Evolutionary conservation across 2,888 invertebrate species (phyloP), one percentile per base, ranked within the genome.

Genomic region (Plagiodera versicolora): DNA sequence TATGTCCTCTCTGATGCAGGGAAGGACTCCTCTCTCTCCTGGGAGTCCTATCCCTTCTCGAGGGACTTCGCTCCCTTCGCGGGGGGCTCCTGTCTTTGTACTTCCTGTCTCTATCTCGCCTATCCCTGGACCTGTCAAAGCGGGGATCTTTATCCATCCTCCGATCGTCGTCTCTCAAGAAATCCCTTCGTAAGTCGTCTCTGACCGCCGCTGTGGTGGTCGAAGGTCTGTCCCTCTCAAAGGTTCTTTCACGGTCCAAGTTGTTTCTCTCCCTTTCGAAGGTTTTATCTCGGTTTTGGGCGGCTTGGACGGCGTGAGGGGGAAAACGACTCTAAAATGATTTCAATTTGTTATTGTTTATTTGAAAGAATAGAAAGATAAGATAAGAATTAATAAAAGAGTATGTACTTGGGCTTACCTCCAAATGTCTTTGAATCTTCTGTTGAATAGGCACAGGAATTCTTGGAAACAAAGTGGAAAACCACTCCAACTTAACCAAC

Each of bases 371-470:
- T n/a, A n/a, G n/a, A n/a, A n/a, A n/a, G n/a, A n/a, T n/a, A n/a
- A n/a, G n/a, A n/a, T n/a, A n/a, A n/a, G n/a, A n/a, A n/a, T n/a
- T n/a, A n/a, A n/a, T n/a, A n/a, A n/a, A n/a, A n/a, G n/a, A n/a
- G n/a, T n/a, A n/a, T n/a, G n/a, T n/a, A n/a, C n/a, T n/a, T n/a
- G n/a, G 45, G 16, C 64, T 81, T 81, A 71, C 86, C 82, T 67
- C 88, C 83, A 81, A 85, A 85, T 74, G 86, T 81, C 76, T 88
- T 83, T 95, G 95, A 67, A 96, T 88, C 79, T 90, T 91, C 79
- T 96, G 96, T 82, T 94, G 91, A 73, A 98, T 97, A 19, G 98
- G 98, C 61, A 99, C 98, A 0, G 99, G 99, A 79, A 99, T 98
- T 69, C 99, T 86, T 0, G 99, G 99, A 79, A 99, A 99, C 16